phyloP scores from a whole-genome alignment of 2,797 vertebrate species.

The Oryzias sinensis region DNA sequence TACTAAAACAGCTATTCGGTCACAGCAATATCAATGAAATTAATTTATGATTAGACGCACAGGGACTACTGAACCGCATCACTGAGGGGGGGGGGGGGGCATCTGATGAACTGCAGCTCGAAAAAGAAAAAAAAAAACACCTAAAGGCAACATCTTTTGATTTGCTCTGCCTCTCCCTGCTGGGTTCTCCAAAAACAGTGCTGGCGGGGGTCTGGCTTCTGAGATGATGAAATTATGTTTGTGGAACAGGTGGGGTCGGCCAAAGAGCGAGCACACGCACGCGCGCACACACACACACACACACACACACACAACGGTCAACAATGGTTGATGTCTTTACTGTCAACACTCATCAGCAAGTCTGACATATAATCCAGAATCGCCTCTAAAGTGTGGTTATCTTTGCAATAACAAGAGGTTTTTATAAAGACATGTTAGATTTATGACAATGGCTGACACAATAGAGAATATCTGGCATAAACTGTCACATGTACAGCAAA shows the following conservation, averaged over 20 bases:
- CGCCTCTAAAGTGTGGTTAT: neutral
- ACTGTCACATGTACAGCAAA: no score
- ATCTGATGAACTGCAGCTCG: conserved; percentile 20
- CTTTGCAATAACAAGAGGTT: neutral
- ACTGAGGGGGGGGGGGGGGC: no score
- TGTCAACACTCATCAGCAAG: conserved; percentile 34
- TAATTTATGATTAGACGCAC: no score
- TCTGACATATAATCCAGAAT: conserved; percentile 8
- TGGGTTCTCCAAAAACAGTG: neutral
- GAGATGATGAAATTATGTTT: conserved; percentile 24
- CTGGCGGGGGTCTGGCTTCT: neutral
- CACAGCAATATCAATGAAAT: no score
- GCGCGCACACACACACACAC: conserved; percentile 9
- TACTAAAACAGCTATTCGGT: no score
- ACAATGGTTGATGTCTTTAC: conserved; percentile 30
- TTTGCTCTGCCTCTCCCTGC: conserved; percentile 13
- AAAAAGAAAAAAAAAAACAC: conserved; percentile 30
- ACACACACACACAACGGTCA: conserved; percentile 28
- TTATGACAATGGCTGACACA: neutral
- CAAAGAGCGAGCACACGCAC: conserved; percentile 16
- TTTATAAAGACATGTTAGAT: conserved; percentile 2
- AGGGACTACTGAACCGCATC: no score
- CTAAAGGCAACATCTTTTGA: conserved; percentile 33
- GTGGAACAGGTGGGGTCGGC: conserved; percentile 20
- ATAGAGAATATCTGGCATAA: neutral